Evolutionary conservation across 2,888 invertebrate genomes (phyloP).

Genomic region (Aleiodes alternator): DNA sequence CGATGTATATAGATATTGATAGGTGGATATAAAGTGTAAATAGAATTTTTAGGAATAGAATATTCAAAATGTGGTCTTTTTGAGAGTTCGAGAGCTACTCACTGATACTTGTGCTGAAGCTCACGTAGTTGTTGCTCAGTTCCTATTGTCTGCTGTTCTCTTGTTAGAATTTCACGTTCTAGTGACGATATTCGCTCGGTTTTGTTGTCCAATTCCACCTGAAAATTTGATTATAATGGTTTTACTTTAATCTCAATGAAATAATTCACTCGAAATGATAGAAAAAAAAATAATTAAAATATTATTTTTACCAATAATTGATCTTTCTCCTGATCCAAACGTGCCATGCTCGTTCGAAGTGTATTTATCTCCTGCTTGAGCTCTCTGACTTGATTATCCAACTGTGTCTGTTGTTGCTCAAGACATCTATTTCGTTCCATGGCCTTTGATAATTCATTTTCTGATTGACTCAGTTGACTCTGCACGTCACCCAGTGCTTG

Average conservation of each 20-base stretch:
- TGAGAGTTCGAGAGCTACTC: constrained; percentile 58
- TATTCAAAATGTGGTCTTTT: background rate
- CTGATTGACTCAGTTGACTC: constrained; percentile 80
- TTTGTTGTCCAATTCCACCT: constrained; percentile 84
- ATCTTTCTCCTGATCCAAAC: constrained; percentile 85
- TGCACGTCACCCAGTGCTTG: constrained; percentile 83
- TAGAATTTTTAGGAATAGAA: constrained; percentile 15
- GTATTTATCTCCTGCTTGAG: constrained; percentile 81
- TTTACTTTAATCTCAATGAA: constrained; percentile 13
- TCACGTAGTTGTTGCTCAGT: constrained; percentile 68
- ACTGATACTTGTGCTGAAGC: constrained; percentile 70
- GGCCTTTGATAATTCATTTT: constrained; percentile 80
- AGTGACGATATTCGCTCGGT: constrained; percentile 82
- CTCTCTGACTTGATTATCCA: constrained; percentile 79
- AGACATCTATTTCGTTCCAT: constrained; percentile 79
- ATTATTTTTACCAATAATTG: constrained; percentile 77
- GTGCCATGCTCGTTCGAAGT: constrained; percentile 80
- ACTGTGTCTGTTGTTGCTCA: constrained; percentile 79
- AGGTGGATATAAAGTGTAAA: constrained; percentile 2
- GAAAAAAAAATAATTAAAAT: constrained; percentile 20
- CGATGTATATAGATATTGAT: constrained; percentile 17
- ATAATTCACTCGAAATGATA: constrained; percentile 36
- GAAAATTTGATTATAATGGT: constrained; percentile 62
- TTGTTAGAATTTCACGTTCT: constrained; percentile 81
- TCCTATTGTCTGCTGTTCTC: constrained; percentile 72